Evolutionary conservation across 2,888 invertebrate genomes (phyloP), one percentile per base, ranked within the genome.

Genomic region (Drosophila anceps): DNA sequence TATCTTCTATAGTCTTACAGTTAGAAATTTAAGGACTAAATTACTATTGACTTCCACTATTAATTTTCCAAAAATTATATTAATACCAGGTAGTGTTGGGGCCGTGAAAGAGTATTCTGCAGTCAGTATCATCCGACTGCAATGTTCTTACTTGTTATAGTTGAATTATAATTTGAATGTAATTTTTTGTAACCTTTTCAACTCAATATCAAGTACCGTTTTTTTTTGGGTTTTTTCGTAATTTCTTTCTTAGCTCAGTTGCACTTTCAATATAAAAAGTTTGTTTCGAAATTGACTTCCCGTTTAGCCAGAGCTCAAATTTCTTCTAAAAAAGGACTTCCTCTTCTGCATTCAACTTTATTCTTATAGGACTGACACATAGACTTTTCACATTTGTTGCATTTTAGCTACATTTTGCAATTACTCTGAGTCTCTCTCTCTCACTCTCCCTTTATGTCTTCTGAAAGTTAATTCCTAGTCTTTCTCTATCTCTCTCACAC

Each of bases 371-470:
- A 8, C 39, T n/a, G 57, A 55, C 55, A 55, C 39, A 50, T 39
- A 37, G 54, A 66, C 51, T 63, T 63, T 58, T 67, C 48, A 61
- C 76, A 71, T 72, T 78, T 81, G 72, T 76, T 78, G 78, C 73
- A 81, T 81, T 83, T 85, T 57, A 67, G 88, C 77, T 83, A 72
- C 53, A 70, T 77, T 85, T 81, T 59, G 75, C 86, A 88, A 84
- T 88, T 75, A 73, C 66, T 55, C 62, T 51, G 15, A 15, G 41
- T 9, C 44, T 20, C 43, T 35, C 24, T 27, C 29, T 31, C 43
- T 18, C 51, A n/a, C 50, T 24, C 24, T 24, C 24, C 2, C 24
- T 24, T 4, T 24, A 4, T 24, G 2, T 24, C 24, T 24, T 24
- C 24, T 24, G 2, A 24, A 24, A 24, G 24, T 24, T 24, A 24